Evolutionary conservation across 92 coral and sea anemone species (phyloP), one percentile per base, ranked within the genome.

Genomic region (Epizoanthus scotinus): DNA sequence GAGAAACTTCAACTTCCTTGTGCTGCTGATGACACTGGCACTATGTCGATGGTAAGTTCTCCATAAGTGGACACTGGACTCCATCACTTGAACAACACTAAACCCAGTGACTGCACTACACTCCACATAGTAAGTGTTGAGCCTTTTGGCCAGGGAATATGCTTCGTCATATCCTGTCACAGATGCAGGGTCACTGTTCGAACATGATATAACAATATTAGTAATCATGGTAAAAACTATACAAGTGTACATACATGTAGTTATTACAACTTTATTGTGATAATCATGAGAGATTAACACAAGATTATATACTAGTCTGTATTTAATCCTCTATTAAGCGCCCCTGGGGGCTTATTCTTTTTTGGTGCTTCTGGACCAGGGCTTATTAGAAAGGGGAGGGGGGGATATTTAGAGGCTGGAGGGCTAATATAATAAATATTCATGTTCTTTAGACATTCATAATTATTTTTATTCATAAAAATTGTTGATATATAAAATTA

Each of bases 101-200:
- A 75, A 24, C 1, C 68, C 81, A 38, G 40, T 36, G 50, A 59
- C 38, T 3, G 81, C 81, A 57, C 81, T 75, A 22, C 81, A 58
- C 19, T 75, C 81, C 68, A 75, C 81, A 75, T 75, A 75, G 26
- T 75, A 75, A 28, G 68, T 63, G 5, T 54, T 54, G 1, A 59
- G 47, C 61, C 81, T 36, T 59, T 69, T 75, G 1, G 81, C 81
- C 3, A 75, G 55, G 31, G 59, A 36, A 75, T 75, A 75, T 12
- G 81, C 67, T 44, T 40, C 81, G 68, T 75, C 81, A 38, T 58
- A 75, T 17, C 63, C 68, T 3, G 59, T 68, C 26, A 75, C 63
- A 0, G 22, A 29, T 58, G 20, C 21, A 5, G 24, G 81, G 34
- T 36, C 52, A 57, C 79, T 73, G 54, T 34, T 6, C 5, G 40